Base-by-base conservation (phyloP, 2,113 vertebrate species). In the Chlamydotis undulata region DNA sequence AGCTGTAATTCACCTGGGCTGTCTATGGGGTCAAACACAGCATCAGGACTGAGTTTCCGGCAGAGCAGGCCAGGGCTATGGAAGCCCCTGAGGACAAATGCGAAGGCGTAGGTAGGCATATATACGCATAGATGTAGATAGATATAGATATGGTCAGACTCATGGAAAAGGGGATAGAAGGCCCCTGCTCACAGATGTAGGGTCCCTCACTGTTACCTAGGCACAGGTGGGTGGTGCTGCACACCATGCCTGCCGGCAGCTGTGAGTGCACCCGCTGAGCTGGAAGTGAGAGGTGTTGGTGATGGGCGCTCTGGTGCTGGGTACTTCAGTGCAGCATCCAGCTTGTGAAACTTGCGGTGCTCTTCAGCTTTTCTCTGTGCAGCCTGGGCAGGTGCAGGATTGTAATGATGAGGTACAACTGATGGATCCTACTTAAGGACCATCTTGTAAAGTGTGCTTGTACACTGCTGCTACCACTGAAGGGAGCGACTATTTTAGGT, bases 241-340 rank as follows among this genome's bases (percentile, higher is more conserved):
- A 8, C 43, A 13, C 50, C 2, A 0, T 41, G n/a, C 14, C 41
- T 43, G 5, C 28, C 3, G 1, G 13, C 47, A 55, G 69, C 47
- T 8, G 57, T 2, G 49, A 41, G 37, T 6, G 29, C 23, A 11
- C 29, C 4, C 6, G 8, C 24, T 8, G 31, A 68, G 53, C 73
- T 12, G 2, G 65, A 12, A 39, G 39, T 1, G 15, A 55, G 59
- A 8, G 18, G 1, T 5, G n/a, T 11, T 3, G 0, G 37, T 5
- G 68, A 21, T 10, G 31, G 41, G 11, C 43, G 69, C 45, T 45
- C 14, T 12, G 4, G 14, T 14, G 60, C 43, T 17, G 37, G 7
- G 3, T 28, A 2, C 13, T 19, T 23, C 53, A 28, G 1, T 5
- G 29, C 35, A 5, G 19, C 19, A 4, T 14, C 16, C 29, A 7